phyloP scores from a whole-genome alignment of 2,888 invertebrate genomes.

The Phragmatobia fuliginosa region DNA sequence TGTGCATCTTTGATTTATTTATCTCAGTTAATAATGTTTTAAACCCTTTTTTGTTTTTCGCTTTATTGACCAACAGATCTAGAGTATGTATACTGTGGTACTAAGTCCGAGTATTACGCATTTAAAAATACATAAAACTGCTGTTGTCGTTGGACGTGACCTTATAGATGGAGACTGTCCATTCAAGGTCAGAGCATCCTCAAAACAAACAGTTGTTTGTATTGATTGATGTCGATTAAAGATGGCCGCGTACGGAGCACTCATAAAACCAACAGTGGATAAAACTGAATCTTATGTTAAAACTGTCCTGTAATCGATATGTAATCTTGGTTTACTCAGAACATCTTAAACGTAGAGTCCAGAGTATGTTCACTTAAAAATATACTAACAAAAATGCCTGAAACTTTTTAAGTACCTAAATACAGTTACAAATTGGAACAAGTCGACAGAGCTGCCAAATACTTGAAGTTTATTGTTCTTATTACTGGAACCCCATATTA shows the following conservation, averaged over 20 bases:
- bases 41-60: not conserved
- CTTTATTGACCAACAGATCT: not conserved
- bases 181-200: slow-evolving; percentile 44
- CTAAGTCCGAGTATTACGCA: slow-evolving; percentile 6
- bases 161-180: slow-evolving; percentile 22
- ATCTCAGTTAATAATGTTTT: not conserved
- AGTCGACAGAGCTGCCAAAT: not conserved
- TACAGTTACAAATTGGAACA: not conserved
- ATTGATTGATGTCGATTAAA: slow-evolving; percentile 39
- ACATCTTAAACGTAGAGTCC: not conserved
- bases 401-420: not conserved
- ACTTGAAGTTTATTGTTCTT: not conserved
- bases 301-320: not conserved
- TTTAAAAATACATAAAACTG: slow-evolving; percentile 45
- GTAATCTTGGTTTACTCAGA: not conserved
- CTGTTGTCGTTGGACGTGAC: slow-evolving; percentile 38
- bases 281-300: not conserved
- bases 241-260: not conserved
- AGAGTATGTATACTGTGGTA: too few relatives aligned
- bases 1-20: not conserved
- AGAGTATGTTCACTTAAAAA: not conserved
- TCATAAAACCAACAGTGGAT: not conserved
- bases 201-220: slow-evolving; percentile 27
- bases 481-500: not conserved
- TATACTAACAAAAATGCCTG: not conserved